These are phyloP conservation scores for Apostichopus californicus DNA, from an alignment of 35 echinoderm and acorn worm species.

Conservation along the genomic window DNA sequence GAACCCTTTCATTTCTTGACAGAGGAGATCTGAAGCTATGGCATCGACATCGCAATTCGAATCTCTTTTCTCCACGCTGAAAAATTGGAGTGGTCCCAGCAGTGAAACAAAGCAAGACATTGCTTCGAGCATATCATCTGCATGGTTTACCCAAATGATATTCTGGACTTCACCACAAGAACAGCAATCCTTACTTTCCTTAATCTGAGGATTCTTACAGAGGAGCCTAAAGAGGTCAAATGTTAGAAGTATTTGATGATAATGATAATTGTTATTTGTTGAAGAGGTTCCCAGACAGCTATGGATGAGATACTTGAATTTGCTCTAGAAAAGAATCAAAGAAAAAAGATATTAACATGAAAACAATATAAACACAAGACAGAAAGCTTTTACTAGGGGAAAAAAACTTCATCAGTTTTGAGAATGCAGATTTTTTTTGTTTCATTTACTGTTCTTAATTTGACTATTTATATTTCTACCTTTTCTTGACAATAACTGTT, in stretches of 20 bases:
- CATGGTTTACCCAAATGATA: no score
- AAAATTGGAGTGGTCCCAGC: background rate
- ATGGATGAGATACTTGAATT: background rate
- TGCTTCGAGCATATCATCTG: background rate
- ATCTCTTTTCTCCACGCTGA: background rate
- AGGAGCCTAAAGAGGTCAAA: constrained; percentile 27
- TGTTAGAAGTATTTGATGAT: background rate
- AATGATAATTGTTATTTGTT: background rate
- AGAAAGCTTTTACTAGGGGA: no score
- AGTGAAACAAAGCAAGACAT: background rate
- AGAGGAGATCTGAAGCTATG: no score
- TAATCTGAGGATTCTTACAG: background rate
- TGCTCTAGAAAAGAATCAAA: background rate
- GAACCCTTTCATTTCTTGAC: constrained; percentile 14
- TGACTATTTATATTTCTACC: no score
- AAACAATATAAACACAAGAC: no score
- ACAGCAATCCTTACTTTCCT: background rate
- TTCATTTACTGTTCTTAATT: no score
- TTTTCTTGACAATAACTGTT: no score
- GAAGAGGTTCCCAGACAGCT: background rate
- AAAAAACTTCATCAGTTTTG: no score
- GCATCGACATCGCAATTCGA: background rate
- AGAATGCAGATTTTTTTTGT: no score
- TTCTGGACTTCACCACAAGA: background rate
- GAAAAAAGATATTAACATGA: background rate